A percentile compares a stretch with the other conserved stretches of the same genome.
Conservation (phyloP, 2,113 vertebrate species). For the Corythornis vintsioides region DNA sequence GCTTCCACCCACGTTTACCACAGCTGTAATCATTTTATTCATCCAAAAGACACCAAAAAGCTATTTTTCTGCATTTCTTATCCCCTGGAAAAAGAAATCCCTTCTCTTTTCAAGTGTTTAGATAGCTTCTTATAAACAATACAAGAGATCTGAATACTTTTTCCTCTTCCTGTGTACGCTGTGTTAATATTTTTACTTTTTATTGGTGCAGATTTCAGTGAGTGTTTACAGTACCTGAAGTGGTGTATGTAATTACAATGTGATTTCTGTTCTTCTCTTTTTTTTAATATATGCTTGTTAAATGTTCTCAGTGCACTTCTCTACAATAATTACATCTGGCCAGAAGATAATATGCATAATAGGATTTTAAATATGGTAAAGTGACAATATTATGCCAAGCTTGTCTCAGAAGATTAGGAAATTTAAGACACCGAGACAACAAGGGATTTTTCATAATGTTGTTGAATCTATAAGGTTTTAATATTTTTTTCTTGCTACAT, state of each 20-base stretch:
- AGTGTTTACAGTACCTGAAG: constrained; percentile 70
- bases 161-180: constrained; percentile 75
- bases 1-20: constrained; percentile 76
- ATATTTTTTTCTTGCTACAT: not conserved
- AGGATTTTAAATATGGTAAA: constrained; percentile 25
- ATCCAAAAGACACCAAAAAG: constrained; percentile 74
- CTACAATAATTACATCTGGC: constrained; percentile 20
- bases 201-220: constrained; percentile 66
- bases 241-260: constrained; percentile 44
- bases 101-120: constrained; percentile 74
- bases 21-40: constrained; percentile 84
- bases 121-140: constrained; percentile 87
- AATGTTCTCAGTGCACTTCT: constrained; percentile 2
- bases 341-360: not conserved
- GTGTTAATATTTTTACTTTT: constrained; percentile 71
- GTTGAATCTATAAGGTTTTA: not conserved
- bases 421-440: not conserved
- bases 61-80: constrained; percentile 71
- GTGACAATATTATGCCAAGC: constrained; percentile 7
- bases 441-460: constrained; percentile 7
- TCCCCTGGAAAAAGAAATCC: constrained; percentile 47
- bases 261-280: constrained; percentile 38
- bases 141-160: constrained; percentile 70
- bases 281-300: not conserved
- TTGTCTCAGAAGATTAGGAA: constrained; percentile 6